Evolutionary conservation across 2,888 invertebrate species (phyloP).

Genomic region (Xanthostigma xanthostigma): DNA sequence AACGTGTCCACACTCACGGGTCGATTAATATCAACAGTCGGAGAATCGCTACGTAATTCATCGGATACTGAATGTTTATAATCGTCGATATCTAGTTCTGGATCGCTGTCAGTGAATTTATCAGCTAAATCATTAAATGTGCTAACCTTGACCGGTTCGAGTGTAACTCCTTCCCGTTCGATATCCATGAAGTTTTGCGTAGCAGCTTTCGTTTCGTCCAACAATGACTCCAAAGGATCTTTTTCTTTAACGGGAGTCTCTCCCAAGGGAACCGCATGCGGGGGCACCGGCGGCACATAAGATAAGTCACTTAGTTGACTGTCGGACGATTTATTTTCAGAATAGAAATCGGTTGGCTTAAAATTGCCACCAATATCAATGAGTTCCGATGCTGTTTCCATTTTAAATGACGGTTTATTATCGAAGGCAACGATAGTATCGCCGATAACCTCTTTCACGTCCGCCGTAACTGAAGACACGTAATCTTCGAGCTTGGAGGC

Average conservation of each 20-base stretch:
- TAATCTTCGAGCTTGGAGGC: conserved; percentile 18
- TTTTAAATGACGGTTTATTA: conserved; percentile 14
- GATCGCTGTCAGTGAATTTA: conserved; percentile 42
- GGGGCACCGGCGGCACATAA: conserved; percentile 7
- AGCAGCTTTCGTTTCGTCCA: conserved; percentile 16
- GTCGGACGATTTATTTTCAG: conserved; percentile 11
- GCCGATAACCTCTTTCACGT: background rate
- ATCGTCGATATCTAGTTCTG: conserved; percentile 30
- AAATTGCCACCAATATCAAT: conserved; percentile 26
- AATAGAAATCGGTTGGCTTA: background rate
- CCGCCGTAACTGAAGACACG: conserved; percentile 3
- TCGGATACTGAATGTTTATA: conserved; percentile 9
- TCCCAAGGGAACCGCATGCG: conserved; percentile 5
- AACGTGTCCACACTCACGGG: conserved; percentile 14
- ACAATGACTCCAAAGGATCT: conserved; percentile 4
- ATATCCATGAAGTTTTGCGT: conserved; percentile 24
- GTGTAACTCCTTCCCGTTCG: conserved; percentile 18
- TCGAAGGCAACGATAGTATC: conserved; percentile 7
- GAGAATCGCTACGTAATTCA: conserved; percentile 2
- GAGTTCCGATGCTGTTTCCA: conserved; percentile 23
- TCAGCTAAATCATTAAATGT: conserved; percentile 29
- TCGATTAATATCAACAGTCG: background rate
- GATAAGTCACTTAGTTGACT: conserved; percentile 21
- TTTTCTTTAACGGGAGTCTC: background rate
- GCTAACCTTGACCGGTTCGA: conserved; percentile 8